Evolutionary conservation across 2,113 vertebrate genomes (phyloP).

Genomic region (Galbula dea): DNA sequence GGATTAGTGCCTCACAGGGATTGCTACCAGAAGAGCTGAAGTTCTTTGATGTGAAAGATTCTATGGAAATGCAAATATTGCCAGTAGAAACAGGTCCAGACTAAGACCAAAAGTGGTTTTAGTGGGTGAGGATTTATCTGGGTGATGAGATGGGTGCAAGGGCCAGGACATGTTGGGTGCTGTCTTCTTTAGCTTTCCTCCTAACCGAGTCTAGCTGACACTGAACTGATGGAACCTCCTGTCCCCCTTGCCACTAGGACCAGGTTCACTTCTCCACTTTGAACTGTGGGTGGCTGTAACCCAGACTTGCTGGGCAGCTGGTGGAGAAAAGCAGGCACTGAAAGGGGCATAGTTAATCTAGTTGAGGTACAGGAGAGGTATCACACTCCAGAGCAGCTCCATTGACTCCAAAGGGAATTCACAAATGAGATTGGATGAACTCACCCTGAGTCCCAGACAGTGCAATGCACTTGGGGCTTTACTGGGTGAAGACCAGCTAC

Average conservation of each 20-base stretch:
- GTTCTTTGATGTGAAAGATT: background rate
- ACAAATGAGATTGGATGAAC: too few species aligned
- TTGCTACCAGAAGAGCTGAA: background rate
- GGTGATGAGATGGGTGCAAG: background rate
- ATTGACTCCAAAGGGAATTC: background rate
- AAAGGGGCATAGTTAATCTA: background rate
- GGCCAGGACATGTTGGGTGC: background rate
- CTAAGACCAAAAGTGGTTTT: background rate
- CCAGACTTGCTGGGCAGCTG: background rate
- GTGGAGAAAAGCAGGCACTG: background rate
- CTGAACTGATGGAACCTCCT: background rate
- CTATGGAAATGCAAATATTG: background rate
- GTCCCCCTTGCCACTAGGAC: background rate
- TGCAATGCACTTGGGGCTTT: background rate
- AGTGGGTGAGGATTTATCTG: background rate
- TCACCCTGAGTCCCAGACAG: background rate
- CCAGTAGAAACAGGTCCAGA: background rate
- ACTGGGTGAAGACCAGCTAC: background rate
- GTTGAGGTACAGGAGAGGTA: background rate
- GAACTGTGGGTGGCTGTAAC: background rate
- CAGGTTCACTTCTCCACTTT: background rate
- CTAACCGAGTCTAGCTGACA: background rate
- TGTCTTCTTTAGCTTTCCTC: background rate
- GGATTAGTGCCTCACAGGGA: background rate
- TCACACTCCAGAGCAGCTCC: background rate